phyloP scores from a whole-genome alignment of 2,888 invertebrate genomes.

The Apodemia zela region DNA sequence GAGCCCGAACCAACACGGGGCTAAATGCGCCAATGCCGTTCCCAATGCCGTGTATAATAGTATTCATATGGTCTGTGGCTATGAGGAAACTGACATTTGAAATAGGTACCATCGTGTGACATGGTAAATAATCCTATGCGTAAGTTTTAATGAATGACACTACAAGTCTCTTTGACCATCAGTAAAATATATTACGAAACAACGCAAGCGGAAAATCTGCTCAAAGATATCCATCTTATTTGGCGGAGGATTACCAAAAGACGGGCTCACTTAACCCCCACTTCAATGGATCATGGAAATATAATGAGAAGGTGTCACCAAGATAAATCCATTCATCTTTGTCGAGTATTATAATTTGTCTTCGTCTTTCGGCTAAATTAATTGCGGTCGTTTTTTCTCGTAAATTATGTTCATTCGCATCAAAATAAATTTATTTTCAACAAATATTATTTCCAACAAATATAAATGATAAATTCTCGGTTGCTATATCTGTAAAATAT shows the following conservation, averaged over 20 bases:
- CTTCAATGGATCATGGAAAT: slow-evolving; percentile 15
- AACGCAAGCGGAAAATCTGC: neutral
- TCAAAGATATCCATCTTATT: slow-evolving; percentile 8
- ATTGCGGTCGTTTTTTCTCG: slow-evolving; percentile 24
- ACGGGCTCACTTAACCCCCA: slow-evolving; percentile 15
- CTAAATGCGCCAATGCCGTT: too few species aligned
- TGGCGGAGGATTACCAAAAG: slow-evolving; percentile 8
- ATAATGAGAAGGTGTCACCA: slow-evolving; percentile 33
- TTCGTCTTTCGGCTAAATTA: slow-evolving; percentile 32
- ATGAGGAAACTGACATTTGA: too few species aligned
- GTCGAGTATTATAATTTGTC: slow-evolving; percentile 34
- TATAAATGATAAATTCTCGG: too few species aligned
- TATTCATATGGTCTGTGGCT: too few species aligned
- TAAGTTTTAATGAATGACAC: neutral
- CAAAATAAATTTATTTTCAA: neutral
- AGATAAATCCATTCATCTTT: slow-evolving; percentile 29
- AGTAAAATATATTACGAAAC: slow-evolving; percentile 7
- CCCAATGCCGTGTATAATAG: too few species aligned
- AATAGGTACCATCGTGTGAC: too few species aligned
- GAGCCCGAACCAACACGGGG: too few species aligned
- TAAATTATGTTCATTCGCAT: slow-evolving; percentile 15
- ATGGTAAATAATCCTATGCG: neutral
- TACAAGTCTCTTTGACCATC: neutral
- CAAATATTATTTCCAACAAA: too few species aligned
- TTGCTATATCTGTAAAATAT: too few species aligned